Evolutionary conservation across 2,888 invertebrate species (phyloP), one percentile per base, ranked within the genome.

Genomic region (Plebejus argus): DNA sequence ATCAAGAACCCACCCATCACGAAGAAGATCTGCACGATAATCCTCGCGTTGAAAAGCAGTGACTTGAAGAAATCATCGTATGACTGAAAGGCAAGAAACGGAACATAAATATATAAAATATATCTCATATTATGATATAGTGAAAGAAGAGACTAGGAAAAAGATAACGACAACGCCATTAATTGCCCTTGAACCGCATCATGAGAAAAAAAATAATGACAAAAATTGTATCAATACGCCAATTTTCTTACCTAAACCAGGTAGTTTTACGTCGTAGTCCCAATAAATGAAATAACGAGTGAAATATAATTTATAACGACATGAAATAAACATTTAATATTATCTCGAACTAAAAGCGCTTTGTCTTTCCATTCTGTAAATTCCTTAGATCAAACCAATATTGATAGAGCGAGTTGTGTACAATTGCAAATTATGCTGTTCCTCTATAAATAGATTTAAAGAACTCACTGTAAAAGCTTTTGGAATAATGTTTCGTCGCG

Each of bases 1-100:
- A 93, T 93, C 1, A 93, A 85, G 82, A 93, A 93, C 0, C 93
- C 93, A 1, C 93, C 93, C 92, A 93, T 93, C 53, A 93, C 92
- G 84, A 93, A 93, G 87, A 94, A 94, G 58, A 93, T 92, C 81
- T 94, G 93, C 3, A 94, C 93, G 74, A 94, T 93, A 4, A 93
- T 85, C 0, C 93, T 86, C 0, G 93, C 93, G 81, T 94, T 94
- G 88, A 91, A 93, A 1, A 93, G 89, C 0, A 94, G 87, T 0
- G 90, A 84, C 79, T 93, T 93, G 88, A 94, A 93, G 88, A 93
- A 93, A 77, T 94, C 93, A 72, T 87, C 87, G 85, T 94, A 94
- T 0, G 93, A 91, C 93, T 94, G 90, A 0, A 83, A 84, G 20
- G 78, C 78, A 76, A 58, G 7, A 45, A 39, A 39, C 39, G 39